phyloP scores from a whole-genome alignment of 2,888 invertebrate species.

The Callyntrura sp. region DNA sequence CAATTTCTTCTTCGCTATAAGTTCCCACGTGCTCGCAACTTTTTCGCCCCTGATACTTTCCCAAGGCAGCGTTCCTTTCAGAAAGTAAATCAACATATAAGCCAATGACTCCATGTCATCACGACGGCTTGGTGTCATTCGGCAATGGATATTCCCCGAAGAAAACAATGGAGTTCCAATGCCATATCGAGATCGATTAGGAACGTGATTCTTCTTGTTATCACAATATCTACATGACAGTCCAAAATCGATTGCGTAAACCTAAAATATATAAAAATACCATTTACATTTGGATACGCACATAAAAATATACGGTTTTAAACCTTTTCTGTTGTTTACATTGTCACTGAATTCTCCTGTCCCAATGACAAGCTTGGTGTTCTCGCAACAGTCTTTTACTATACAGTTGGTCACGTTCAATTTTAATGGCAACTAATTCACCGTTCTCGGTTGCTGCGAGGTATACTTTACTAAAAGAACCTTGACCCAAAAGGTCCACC shows the following conservation, averaged over 20 bases:
- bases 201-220: not conserved
- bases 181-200: not conserved
- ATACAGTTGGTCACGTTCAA: not conserved
- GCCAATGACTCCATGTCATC: conserved; percentile 63
- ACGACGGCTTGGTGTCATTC: conserved; percentile 41
- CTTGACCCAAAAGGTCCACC: conserved; percentile 16
- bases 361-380: conserved; percentile 95
- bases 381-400: not conserved
- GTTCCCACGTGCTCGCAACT: not conserved
- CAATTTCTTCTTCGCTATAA: conserved; percentile 11
- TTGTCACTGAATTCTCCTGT: conserved; percentile 88
- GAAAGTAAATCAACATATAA: conserved; percentile 48
- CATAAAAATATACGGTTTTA: not conserved
- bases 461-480: conserved; percentile 40
- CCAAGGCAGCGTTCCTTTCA: conserved; percentile 50
- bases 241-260: conserved; percentile 52
- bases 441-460: not conserved
- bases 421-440: not conserved
- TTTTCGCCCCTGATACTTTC: not conserved
- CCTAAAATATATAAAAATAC: not conserved
- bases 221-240: conserved; percentile 24
- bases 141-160: not conserved
- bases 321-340: not conserved
- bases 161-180: conserved; percentile 15
- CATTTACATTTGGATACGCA: not conserved